Evolutionary conservation across 1,140 invertebrate genomes (phyloP).

Genomic region (Panagrolaimus sp.): DNA sequence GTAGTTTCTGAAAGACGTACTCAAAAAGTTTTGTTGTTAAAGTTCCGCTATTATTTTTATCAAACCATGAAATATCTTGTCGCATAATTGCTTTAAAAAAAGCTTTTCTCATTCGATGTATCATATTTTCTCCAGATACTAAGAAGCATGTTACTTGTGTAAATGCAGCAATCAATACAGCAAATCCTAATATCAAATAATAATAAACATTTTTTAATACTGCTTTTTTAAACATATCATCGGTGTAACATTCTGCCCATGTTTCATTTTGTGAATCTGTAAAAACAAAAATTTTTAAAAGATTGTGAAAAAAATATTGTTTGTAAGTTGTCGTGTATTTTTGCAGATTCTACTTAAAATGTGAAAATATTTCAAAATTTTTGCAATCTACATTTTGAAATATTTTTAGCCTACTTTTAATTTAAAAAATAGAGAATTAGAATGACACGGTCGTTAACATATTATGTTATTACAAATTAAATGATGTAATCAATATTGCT

Average conservation of each 20-base stretch:
- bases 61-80: conserved; percentile 86
- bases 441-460: too few relatives aligned
- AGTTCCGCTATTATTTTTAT: conserved; percentile 75
- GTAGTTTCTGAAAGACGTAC: neutral
- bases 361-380: too few relatives aligned
- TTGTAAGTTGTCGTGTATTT: too few relatives aligned
- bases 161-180: conserved; percentile 9
- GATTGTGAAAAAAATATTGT: too few relatives aligned
- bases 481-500: too few relatives aligned
- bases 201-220: conserved; percentile 15
- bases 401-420: too few relatives aligned
- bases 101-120: conserved; percentile 67
- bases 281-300: neutral
- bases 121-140: conserved; percentile 63
- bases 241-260: neutral
- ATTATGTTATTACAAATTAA: too few relatives aligned
- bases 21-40: conserved; percentile 79
- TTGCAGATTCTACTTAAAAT: too few relatives aligned
- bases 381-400: too few relatives aligned
- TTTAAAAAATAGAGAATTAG: too few relatives aligned
- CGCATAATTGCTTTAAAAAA: conserved; percentile 72
- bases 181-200: conserved; percentile 5
- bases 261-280: neutral
- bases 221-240: neutral
- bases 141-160: conserved; percentile 51